A percentile compares a stretch with the other conserved stretches of the same genome.
These are phyloP conservation scores for Lordiphosa collinella DNA, from an alignment of 1,140 invertebrate species.

Conservation along the genomic window DNA sequence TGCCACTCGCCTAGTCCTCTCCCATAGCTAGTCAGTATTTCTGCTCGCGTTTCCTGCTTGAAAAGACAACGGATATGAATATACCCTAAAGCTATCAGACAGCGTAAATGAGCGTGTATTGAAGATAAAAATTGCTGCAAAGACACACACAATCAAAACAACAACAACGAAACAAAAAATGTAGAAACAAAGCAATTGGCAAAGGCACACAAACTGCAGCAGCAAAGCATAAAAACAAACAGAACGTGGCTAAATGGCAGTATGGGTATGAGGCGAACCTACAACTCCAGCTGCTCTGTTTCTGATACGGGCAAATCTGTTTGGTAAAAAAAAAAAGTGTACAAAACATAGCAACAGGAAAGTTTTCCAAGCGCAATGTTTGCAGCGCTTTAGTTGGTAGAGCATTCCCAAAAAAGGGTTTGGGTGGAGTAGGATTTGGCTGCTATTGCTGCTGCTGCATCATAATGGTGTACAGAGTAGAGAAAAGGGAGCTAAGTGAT, in stretches of 20 bases:
- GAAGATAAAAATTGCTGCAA: conserved; percentile 59
- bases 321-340: conserved; percentile 27
- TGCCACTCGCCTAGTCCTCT: neutral
- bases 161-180: neutral
- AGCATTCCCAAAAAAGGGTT: conserved; percentile 16
- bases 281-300: conserved; percentile 36
- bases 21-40: conserved; percentile 25
- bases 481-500: neutral
- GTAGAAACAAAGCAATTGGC: conserved; percentile 17
- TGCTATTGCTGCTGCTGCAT: neutral
- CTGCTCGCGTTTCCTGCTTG: conserved; percentile 23
- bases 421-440: neutral
- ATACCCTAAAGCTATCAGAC: conserved; percentile 72
- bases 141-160: conserved; percentile 18
- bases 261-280: conserved; percentile 16
- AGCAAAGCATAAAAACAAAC: conserved; percentile 58
- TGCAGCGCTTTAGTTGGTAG: conserved; percentile 13
- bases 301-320: conserved; percentile 63
- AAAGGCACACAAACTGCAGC: conserved; percentile 18
- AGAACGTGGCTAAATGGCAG: conserved; percentile 67
- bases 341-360: conserved; percentile 28
- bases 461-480: neutral
- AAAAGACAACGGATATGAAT: conserved; percentile 73
- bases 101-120: conserved; percentile 74
- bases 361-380: conserved; percentile 31